Conservation (phyloP, 2,888 invertebrate genomes). For the Dione juno region DNA sequence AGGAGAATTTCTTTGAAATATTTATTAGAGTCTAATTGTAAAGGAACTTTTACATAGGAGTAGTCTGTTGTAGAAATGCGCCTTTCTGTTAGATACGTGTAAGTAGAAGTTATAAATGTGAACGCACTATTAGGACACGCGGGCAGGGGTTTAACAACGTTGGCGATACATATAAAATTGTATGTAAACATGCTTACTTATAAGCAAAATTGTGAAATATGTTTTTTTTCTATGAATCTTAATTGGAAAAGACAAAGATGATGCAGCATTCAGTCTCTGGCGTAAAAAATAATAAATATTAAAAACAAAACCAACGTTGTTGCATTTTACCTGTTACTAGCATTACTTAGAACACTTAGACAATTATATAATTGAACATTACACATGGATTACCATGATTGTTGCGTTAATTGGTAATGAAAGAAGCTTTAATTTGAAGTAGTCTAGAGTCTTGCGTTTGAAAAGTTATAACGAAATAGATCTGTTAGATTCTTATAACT, state of each 20-base stretch:
- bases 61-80: constrained; percentile 62
- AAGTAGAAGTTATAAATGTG: constrained; percentile 70
- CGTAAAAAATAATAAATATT: not conserved
- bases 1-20: constrained; percentile 43
- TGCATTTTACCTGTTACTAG: constrained; percentile 56
- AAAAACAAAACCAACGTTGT: constrained; percentile 50
- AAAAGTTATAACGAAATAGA: constrained; percentile 65
- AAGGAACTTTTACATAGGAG: constrained; percentile 47
- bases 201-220: not conserved
- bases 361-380: constrained; percentile 63
- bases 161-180: not conserved
- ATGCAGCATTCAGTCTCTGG: not conserved
- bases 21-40: constrained; percentile 36
- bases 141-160: constrained; percentile 30
- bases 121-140: constrained; percentile 65
- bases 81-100: constrained; percentile 74
- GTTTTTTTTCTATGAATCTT: not conserved
- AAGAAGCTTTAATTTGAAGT: constrained; percentile 82
- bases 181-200: too few species aligned
- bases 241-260: not conserved
- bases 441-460: constrained; percentile 78
- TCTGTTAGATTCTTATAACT: constrained; percentile 49
- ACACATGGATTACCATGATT: too few species aligned
- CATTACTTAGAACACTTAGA: constrained; percentile 64
- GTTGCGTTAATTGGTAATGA: constrained; percentile 75